A percentile compares a stretch with the other conserved stretches of the same genome.
Conservation (phyloP, 2,888 invertebrate species). For the Nycteola revayana region DNA sequence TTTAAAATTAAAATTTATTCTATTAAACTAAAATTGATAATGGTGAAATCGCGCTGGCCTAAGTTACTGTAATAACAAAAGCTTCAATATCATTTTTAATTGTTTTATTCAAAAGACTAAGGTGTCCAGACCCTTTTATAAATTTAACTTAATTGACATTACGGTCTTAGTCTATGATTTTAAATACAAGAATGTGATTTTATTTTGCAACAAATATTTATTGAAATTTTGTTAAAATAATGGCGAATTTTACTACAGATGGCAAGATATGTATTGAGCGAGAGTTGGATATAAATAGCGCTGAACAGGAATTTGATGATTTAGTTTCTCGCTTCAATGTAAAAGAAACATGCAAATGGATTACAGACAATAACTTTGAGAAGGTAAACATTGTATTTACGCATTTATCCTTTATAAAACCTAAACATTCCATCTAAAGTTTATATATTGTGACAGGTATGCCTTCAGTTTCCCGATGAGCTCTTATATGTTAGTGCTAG, state of each 20-base stretch:
- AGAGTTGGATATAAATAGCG: slow-evolving; percentile 48
- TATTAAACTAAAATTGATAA: too few relatives aligned
- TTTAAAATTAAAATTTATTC: too few relatives aligned
- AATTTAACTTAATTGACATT: too few relatives aligned
- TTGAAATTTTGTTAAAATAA: slow-evolving; percentile 24
- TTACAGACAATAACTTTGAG: slow-evolving; percentile 83
- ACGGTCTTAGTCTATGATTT: too few relatives aligned
- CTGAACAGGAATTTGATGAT: slow-evolving; percentile 43
- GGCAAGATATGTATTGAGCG: slow-evolving; percentile 79
- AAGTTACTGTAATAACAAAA: too few relatives aligned
- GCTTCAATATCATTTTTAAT: too few relatives aligned
- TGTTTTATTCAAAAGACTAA: too few relatives aligned
- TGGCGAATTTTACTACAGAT: slow-evolving; percentile 79
- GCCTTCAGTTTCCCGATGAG: slow-evolving; percentile 95
- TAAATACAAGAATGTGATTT: too few relatives aligned
- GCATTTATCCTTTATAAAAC: background rate
- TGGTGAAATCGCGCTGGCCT: too few relatives aligned
- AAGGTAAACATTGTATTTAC: slow-evolving; percentile 77
- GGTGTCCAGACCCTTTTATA: too few relatives aligned
- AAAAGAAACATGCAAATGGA: slow-evolving; percentile 85
- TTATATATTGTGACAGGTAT: slow-evolving; percentile 82
- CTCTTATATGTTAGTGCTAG: slow-evolving; percentile 86
- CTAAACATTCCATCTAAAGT: background rate
- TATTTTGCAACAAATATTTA: too few relatives aligned
- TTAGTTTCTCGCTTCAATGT: slow-evolving; percentile 81